Conservation (phyloP, 2,113 vertebrate species). For the Cyanistes caeruleus region DNA sequence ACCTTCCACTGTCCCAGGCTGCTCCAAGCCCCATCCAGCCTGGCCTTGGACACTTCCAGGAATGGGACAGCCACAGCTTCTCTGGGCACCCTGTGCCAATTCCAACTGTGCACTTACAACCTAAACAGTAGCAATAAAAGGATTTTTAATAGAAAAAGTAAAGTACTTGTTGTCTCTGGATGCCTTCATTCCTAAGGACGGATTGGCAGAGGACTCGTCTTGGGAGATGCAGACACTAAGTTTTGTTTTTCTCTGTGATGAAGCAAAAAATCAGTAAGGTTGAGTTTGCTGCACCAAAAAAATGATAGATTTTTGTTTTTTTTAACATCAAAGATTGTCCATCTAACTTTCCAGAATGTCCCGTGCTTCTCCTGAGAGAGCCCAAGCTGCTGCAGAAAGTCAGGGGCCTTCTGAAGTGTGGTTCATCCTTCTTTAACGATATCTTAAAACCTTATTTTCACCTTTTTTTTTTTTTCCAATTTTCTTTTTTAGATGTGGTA, state of each 20-base stretch:
- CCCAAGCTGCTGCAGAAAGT: not conserved
- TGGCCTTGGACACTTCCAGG: not conserved
- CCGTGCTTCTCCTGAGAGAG: not conserved
- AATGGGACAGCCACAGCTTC: not conserved
- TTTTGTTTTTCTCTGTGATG: not conserved
- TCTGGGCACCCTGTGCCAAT: not conserved
- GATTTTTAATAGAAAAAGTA: not conserved
- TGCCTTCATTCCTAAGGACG: not conserved
- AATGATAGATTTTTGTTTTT: not conserved
- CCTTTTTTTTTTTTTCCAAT: not conserved
- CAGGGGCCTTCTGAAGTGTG: not conserved
- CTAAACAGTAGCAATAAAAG: not conserved
- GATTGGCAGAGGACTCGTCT: not conserved
- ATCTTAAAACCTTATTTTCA: not conserved
- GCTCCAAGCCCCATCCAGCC: fast-evolving
- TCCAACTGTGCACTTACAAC: not conserved
- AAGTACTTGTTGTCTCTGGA: not conserved
- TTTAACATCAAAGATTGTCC: not conserved
- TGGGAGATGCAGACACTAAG: not conserved
- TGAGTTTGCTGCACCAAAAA: fast-evolving
- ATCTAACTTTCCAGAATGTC: not conserved
- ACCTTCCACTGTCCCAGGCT: fast-evolving
- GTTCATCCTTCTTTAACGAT: not conserved
- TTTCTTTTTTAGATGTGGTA: not conserved
- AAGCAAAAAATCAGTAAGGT: not conserved